A percentile compares a stretch with the other conserved stretches of the same genome.
Evolutionary conservation across 2,113 vertebrate species (phyloP).

Genomic region (Melanotaenia duboulayi): DNA sequence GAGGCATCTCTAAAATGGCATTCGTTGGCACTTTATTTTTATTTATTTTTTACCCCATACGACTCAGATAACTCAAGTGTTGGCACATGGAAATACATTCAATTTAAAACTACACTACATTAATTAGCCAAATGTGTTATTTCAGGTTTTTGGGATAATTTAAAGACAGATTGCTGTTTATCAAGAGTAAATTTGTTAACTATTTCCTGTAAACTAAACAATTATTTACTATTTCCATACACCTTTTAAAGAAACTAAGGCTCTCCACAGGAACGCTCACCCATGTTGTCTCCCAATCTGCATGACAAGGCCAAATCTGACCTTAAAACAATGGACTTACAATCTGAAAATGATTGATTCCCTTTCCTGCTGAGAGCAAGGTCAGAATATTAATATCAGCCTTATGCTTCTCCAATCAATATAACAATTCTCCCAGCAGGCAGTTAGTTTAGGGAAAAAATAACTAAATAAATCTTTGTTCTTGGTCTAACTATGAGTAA

Average conservation of each 20-base stretch:
- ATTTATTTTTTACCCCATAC: background rate
- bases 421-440: background rate
- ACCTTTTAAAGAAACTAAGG: background rate
- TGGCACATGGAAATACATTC: conserved; percentile 34
- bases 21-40: conserved; percentile 46
- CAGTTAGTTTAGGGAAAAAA: background rate
- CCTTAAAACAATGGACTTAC: conserved; percentile 10
- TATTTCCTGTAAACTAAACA: background rate
- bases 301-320: conserved; percentile 4
- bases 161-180: background rate
- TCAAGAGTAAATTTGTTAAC: background rate
- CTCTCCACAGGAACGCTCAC: background rate
- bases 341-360: background rate
- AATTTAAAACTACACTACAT: conserved; percentile 29
- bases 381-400: background rate
- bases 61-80: background rate
- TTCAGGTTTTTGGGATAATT: background rate
- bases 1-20: conserved; percentile 53
- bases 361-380: conserved; percentile 23
- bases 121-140: conserved; percentile 12
- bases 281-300: conserved; percentile 7
- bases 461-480: background rate
- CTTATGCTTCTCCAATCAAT: background rate
- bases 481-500: background rate
- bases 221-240: background rate